Conservation (phyloP, 2,797 vertebrate species). For the Manis pentadactyla region DNA sequence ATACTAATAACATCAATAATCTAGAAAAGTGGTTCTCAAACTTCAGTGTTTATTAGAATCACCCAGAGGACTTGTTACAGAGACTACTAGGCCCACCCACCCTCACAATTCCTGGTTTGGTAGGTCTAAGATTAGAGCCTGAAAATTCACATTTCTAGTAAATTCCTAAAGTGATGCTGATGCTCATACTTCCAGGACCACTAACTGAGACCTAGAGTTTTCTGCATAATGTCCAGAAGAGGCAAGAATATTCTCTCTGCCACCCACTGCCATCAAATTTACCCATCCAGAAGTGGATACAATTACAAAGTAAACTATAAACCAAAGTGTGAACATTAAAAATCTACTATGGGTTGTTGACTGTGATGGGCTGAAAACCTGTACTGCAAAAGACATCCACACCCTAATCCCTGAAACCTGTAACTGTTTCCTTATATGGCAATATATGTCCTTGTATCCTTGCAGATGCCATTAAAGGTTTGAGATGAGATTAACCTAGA, state of each 20-base stretch:
- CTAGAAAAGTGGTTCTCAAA: not conserved
- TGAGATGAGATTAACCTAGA: not conserved
- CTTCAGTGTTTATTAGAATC: not conserved
- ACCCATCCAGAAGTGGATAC: not conserved
- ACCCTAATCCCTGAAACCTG: not conserved
- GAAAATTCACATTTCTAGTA: not conserved
- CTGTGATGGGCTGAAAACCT: not conserved
- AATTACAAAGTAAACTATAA: constrained; percentile 40
- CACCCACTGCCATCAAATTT: not conserved
- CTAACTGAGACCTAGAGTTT: not conserved
- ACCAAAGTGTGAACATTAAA: not conserved
- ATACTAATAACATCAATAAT: not conserved
- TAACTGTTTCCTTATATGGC: not conserved
- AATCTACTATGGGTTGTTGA: not conserved
- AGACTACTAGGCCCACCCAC: not conserved
- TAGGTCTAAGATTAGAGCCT: not conserved
- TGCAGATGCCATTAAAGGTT: not conserved
- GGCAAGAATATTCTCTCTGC: not conserved
- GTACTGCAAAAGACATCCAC: not conserved
- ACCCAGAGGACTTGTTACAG: not conserved
- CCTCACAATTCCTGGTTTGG: not conserved
- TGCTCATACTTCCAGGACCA: not conserved
- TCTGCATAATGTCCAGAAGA: not conserved
- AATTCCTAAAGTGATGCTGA: not conserved
- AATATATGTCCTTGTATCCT: not conserved